These are phyloP conservation scores for Zygaena filipendulae DNA, from an alignment of 2,888 invertebrate genomes.

Conservation along the genomic window DNA sequence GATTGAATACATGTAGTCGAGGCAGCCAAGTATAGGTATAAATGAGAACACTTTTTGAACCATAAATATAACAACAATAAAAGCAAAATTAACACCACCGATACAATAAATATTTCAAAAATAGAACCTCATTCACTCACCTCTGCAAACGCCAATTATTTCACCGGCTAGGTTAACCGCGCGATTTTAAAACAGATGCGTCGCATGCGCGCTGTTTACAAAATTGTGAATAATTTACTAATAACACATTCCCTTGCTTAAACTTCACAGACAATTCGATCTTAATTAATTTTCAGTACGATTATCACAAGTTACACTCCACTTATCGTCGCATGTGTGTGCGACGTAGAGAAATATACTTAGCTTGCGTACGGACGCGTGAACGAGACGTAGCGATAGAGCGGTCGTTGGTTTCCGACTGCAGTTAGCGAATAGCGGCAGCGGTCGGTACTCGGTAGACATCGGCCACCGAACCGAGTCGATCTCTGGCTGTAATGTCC, in stretches of 20 bases:
- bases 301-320: conserved; percentile 41
- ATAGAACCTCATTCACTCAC: too few species aligned
- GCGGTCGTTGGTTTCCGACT: conserved; percentile 27
- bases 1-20: too few species aligned
- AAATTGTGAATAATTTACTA: conserved; percentile 6
- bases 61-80: too few species aligned
- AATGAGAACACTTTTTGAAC: too few species aligned
- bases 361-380: conserved; percentile 22
- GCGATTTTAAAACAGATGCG: too few species aligned
- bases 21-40: too few species aligned
- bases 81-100: too few species aligned
- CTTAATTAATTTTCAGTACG: conserved; percentile 21
- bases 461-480: too few species aligned
- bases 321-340: conserved; percentile 46
- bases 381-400: conserved; percentile 30
- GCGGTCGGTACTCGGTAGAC: too few species aligned
- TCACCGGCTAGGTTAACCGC: too few species aligned
- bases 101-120: too few species aligned
- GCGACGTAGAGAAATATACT: conserved; percentile 52
- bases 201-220: conserved; percentile 5
- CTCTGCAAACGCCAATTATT: conserved; percentile 52
- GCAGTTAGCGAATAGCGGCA: conserved; percentile 5
- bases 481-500: conserved; percentile 2
- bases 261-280: too few species aligned
- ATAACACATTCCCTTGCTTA: conserved; percentile 12